A percentile compares a stretch with the other conserved stretches of the same genome.
Evolutionary conservation across 2,888 invertebrate species (phyloP).

Genomic region (Pocota personata): DNA sequence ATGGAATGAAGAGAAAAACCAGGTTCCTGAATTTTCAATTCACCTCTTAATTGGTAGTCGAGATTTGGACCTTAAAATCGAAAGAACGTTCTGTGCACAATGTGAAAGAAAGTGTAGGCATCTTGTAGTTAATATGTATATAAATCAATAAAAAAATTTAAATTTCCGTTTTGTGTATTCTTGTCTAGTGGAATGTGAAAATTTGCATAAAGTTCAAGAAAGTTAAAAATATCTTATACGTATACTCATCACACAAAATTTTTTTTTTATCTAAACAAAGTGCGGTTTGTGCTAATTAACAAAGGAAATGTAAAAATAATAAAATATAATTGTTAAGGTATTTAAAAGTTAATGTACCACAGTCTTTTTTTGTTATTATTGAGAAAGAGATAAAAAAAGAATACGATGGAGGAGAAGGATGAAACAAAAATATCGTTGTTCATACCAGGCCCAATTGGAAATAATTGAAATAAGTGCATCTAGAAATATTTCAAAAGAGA

Average conservation of each 20-base stretch:
- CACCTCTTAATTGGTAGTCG: conserved; percentile 74
- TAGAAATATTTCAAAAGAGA: conserved; percentile 70
- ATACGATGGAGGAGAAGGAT: not conserved
- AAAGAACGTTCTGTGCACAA: conserved; percentile 66
- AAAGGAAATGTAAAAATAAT: not conserved
- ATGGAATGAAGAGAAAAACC: conserved; percentile 70
- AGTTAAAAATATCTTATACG: not conserved
- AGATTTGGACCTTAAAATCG: conserved; percentile 74
- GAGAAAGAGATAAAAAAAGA: conserved; percentile 1
- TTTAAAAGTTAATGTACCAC: conserved; percentile 18
- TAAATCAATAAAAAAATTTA: not conserved
- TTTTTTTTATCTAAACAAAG: not conserved
- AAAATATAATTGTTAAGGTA: conserved; percentile 8
- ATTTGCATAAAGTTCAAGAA: conserved; percentile 26
- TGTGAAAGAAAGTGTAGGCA: conserved; percentile 64
- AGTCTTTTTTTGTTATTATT: conserved; percentile 28
- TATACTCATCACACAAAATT: not conserved
- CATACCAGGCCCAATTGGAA: conserved; percentile 58
- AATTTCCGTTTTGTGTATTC: not conserved
- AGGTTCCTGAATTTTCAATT: conserved; percentile 73
- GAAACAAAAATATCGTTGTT: conserved; percentile 13
- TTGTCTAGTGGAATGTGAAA: conserved; percentile 29
- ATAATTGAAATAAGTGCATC: conserved; percentile 67
- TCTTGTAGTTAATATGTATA: conserved; percentile 28
- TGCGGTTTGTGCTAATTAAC: conserved; percentile 27